These are phyloP conservation scores for Parasteatoda lunata DNA, from an alignment of 2,888 invertebrate genomes.

Conservation along the genomic window DNA sequence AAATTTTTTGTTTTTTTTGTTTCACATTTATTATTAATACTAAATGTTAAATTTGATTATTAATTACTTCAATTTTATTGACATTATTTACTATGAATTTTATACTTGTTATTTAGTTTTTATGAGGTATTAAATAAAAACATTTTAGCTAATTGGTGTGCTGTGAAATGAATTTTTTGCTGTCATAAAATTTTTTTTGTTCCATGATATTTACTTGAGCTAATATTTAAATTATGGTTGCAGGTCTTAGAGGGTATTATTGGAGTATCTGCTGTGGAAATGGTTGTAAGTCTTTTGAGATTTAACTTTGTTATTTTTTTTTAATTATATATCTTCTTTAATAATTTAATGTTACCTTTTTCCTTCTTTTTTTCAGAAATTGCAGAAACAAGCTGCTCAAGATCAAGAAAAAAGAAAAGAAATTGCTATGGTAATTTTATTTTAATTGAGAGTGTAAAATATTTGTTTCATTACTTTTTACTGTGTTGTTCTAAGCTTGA, in stretches of 20 bases:
- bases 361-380: constrained; percentile 26
- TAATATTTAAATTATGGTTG: constrained; percentile 2
- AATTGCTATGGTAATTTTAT: constrained; percentile 28
- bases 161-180: neutral
- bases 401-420: constrained; percentile 31
- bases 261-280: constrained; percentile 42
- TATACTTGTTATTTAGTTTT: too few relatives aligned
- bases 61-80: too few relatives aligned
- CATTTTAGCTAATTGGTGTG: neutral
- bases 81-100: too few relatives aligned
- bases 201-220: neutral
- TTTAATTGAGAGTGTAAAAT: neutral
- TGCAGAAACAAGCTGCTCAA: constrained; percentile 26
- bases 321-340: neutral
- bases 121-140: too few relatives aligned
- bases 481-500: too few relatives aligned
- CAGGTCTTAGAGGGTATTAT: constrained; percentile 61
- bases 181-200: too few relatives aligned
- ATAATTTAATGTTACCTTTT: neutral
- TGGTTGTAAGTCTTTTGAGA: constrained; percentile 36
- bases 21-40: too few relatives aligned
- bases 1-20: too few relatives aligned
- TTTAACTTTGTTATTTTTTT: neutral
- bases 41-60: too few relatives aligned
- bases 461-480: neutral